Percentiles rank a stretch among this genome's conserved stretches.
Evolutionary conservation across 2,113 vertebrate genomes (phyloP).

Genomic region (Enhydra lutris): DNA sequence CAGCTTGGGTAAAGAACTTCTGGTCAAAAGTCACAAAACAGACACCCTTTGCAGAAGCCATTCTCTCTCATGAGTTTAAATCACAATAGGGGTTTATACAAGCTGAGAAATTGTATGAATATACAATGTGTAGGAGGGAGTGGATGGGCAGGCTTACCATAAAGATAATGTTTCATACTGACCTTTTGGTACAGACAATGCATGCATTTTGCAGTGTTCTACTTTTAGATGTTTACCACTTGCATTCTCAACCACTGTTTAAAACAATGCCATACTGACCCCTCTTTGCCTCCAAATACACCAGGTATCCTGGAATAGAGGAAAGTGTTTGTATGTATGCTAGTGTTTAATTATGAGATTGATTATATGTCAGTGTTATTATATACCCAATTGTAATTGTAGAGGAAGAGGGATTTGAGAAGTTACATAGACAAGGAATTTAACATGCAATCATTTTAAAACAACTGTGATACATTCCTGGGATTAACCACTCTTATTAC

Average conservation of each 20-base stretch:
- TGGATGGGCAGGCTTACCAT: constrained; percentile 43
- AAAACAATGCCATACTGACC: not conserved
- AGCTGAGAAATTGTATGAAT: constrained; percentile 21
- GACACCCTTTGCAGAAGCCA: constrained; percentile 9
- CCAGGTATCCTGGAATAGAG: not conserved
- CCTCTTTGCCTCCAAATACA: not conserved
- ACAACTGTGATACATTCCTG: not conserved
- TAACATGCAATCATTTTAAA: not conserved
- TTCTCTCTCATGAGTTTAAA: constrained; percentile 18
- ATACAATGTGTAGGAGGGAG: constrained; percentile 59
- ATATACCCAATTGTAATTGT: not conserved
- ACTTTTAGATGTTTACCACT: constrained; percentile 54
- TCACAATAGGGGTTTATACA: constrained; percentile 66
- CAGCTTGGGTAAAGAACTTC: not conserved
- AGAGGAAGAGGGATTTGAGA: not conserved
- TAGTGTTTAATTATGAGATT: not conserved
- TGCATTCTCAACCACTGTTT: constrained; percentile 25
- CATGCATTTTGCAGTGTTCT: constrained; percentile 66
- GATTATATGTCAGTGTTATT: not conserved
- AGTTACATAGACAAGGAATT: not conserved
- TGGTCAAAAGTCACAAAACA: constrained; percentile 22
- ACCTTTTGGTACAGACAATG: constrained; percentile 70
- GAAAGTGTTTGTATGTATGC: not conserved
- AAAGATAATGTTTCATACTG: constrained; percentile 57
- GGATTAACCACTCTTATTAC: not conserved